Evolutionary conservation across 2,888 invertebrate genomes (phyloP), one percentile per base, ranked within the genome.

Genomic region (Tachystola acroxantha): DNA sequence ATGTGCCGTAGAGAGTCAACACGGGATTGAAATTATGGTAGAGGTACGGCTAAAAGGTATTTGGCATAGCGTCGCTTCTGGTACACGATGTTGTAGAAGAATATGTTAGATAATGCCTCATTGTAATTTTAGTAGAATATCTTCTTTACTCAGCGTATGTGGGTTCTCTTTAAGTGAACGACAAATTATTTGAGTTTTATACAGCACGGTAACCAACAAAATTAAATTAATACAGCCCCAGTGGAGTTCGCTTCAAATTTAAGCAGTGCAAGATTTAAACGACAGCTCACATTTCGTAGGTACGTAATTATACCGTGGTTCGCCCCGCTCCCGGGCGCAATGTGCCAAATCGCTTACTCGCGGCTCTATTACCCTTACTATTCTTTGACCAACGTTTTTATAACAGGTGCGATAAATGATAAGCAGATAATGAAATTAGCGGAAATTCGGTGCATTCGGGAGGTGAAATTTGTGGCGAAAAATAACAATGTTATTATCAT

Each of bases 331-430:
- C 62, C 67, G 68, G 62, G 79, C 72, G 78, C 78, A 70, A 77
- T 79, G 82, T 81, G 80, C 82, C 80, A 81, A 84, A 82, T 80
- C 84, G 82, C 79, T 81, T 82, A 79, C 72, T 80, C 79, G 78
- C 74, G 69, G 64, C 68, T 63, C 66, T 56, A 52, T 45, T 52
- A 24, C 58, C 57, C 45, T 62, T 35, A 29, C 32, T 14, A 24
- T 16, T 6, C 3, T 16, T 16, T 16, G 3, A 16, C n/a, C n/a
- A n/a, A n/a, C n/a, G n/a, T n/a, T n/a, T n/a, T n/a, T n/a, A n/a
- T n/a, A n/a, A n/a, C n/a, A n/a, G n/a, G n/a, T n/a, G n/a, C n/a
- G n/a, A n/a, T n/a, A n/a, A n/a, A n/a, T n/a, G n/a, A n/a, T n/a
- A n/a, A n/a, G n/a, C n/a, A n/a, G n/a, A n/a, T n/a, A n/a, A n/a